Conservation (phyloP, 1,140 invertebrate genomes). For the Saxidomus purpurata region DNA sequence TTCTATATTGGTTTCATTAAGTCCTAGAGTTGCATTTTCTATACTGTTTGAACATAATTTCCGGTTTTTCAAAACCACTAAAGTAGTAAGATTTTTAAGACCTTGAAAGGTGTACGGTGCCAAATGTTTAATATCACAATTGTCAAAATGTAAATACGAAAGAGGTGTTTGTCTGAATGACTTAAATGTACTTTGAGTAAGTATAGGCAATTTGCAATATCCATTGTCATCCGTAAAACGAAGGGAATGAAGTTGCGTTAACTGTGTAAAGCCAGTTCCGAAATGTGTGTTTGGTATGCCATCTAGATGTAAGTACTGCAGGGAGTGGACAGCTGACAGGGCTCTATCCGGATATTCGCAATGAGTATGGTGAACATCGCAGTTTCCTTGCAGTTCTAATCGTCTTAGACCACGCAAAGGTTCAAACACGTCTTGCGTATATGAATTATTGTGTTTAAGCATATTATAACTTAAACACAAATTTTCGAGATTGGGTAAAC, state of each 20-base stretch:
- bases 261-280: not conserved
- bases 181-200: not conserved
- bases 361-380: not conserved
- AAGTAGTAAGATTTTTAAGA: not conserved
- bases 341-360: constrained; percentile 1
- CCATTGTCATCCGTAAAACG: not conserved
- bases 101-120: not conserved
- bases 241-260: not conserved
- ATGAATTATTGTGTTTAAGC: not conserved
- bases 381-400: not conserved
- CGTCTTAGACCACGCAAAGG: not conserved
- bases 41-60: constrained; percentile 10
- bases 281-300: not conserved
- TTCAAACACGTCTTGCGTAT: not conserved
- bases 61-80: not conserved
- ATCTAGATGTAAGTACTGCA: not conserved
- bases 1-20: constrained; percentile 34
- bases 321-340: not conserved
- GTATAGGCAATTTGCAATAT: not conserved
- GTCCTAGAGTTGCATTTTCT: constrained; percentile 28
- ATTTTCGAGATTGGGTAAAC: not conserved
- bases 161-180: not conserved
- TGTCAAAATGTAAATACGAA: not conserved
- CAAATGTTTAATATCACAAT: not conserved
- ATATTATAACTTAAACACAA: not conserved